Evolutionary conservation across 2,113 vertebrate species (phyloP), one percentile per base, ranked within the genome.

Genomic region (Phyllopteryx taeniolatus): DNA sequence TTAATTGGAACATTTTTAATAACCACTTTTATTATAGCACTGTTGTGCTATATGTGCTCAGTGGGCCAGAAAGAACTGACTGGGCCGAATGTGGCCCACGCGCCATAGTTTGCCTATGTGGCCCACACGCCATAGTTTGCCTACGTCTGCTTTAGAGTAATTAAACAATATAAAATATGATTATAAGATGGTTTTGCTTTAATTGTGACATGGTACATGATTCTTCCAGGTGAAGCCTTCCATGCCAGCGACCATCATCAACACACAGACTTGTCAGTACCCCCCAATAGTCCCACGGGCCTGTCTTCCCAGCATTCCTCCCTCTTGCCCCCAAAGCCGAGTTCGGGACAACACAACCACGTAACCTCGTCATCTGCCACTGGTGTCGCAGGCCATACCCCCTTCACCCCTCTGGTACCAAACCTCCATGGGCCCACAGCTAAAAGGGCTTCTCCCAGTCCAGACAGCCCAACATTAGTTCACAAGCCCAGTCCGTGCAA

Each of bases 211-310:
- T 0, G 10, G 49, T 6, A 56, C 75, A 63, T 90, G 76, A 13
- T 15, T 78, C 44, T 8, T 0, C 51, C 85, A 94, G 93, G 93
- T 83, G 92, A 94, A 92, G 94, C 94, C 88, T 98, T 98, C 90
- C 95, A 96, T 86, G 92, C 95, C 85, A 94, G 81, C 77, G 96
- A 99, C 83, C 96, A 96, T 82, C 96, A 96, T 91, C 95, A 94
- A 91, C 94, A 96, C 85, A 93, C 96, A 82, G 96, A 98, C 92
- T 94, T 98, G 89, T 96, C 96, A 64, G 98, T 95, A 90, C 97
- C 97, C 68, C 98, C 98, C 83, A 99, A 99, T 89, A 99, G 98
- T 81, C 98, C 98, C 82, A 98, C 96, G 0, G 95, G 96, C 78
- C 93, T 98, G 74, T 94, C 94, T 44, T 96, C 96, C 54, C 96